phyloP scores from a whole-genome alignment of 64 coral and sea anemone genomes.

The Dendrophyllia cribrosa region DNA sequence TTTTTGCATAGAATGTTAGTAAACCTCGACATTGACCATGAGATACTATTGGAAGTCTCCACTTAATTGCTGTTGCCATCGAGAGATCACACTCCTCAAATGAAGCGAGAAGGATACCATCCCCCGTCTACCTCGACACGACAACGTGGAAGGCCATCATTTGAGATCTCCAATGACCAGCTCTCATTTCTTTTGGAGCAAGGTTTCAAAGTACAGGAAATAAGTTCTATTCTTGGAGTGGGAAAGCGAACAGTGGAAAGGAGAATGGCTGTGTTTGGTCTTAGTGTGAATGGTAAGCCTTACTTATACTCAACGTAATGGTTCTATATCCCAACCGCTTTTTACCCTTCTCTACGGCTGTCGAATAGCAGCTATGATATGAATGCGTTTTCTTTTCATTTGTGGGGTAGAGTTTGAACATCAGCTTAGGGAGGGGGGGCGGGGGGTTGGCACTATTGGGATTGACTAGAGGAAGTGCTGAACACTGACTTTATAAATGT shows the following conservation, averaged over 20 bases:
- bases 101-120: background rate
- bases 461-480: background rate
- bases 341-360: background rate
- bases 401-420: too few species aligned
- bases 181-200: conserved; percentile 57
- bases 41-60: conserved; percentile 35
- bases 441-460: background rate
- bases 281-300: conserved; percentile 50
- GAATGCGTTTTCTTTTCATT: too few species aligned
- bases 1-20: conserved; percentile 64
- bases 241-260: conserved; percentile 38
- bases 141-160: conserved; percentile 68
- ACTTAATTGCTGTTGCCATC: background rate
- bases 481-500: background rate
- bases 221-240: conserved; percentile 20
- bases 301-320: background rate
- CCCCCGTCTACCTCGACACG: background rate
- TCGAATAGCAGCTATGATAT: background rate
- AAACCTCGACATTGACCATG: conserved; percentile 36
- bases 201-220: conserved; percentile 46
- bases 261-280: conserved; percentile 30
- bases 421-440: too few species aligned
- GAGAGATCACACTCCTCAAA: background rate
- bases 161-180: conserved; percentile 67
- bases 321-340: too few species aligned